A percentile compares a stretch with the other conserved stretches of the same genome.
phyloP scores from a whole-genome alignment of 2,797 vertebrate genomes.

The Odontamblyopus lacepedii region DNA sequence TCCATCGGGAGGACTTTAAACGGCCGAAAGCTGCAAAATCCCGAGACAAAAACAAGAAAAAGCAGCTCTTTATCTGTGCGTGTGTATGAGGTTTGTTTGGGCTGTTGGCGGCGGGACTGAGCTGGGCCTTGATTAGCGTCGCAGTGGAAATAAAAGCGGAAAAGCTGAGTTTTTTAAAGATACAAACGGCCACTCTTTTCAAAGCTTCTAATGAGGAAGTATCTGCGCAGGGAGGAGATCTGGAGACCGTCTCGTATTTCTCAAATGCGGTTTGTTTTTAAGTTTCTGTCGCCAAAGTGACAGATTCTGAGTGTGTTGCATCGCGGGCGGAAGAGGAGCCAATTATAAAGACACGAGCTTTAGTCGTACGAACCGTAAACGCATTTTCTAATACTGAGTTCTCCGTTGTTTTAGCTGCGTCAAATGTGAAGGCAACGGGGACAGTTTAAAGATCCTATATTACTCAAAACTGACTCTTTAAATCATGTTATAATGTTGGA shows the following conservation, averaged over 20 bases:
- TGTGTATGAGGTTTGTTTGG: neutral
- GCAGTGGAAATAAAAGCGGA: neutral
- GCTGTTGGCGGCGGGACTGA: neutral
- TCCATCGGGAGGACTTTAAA: neutral
- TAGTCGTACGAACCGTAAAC: no score
- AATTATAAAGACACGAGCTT: neutral
- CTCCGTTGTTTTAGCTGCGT: neutral
- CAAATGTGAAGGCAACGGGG: neutral
- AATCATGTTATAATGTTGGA: no score
- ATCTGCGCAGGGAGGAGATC: neutral
- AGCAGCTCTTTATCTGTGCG: neutral
- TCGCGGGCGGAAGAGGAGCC: neutral
- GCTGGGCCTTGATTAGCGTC: neutral
- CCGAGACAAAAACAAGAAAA: neutral
- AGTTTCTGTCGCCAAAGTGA: neutral
- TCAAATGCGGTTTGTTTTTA: neutral
- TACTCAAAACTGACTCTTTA: no score
- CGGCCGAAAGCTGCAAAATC: neutral
- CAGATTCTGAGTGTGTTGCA: neutral
- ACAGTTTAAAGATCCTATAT: no score
- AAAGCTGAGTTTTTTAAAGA: neutral
- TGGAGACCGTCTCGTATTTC: neutral
- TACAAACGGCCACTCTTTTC: neutral
- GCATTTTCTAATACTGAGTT: neutral
- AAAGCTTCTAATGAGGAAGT: neutral